Evolutionary conservation across 2,888 invertebrate genomes (phyloP).

Genomic region (Bombylius major): DNA sequence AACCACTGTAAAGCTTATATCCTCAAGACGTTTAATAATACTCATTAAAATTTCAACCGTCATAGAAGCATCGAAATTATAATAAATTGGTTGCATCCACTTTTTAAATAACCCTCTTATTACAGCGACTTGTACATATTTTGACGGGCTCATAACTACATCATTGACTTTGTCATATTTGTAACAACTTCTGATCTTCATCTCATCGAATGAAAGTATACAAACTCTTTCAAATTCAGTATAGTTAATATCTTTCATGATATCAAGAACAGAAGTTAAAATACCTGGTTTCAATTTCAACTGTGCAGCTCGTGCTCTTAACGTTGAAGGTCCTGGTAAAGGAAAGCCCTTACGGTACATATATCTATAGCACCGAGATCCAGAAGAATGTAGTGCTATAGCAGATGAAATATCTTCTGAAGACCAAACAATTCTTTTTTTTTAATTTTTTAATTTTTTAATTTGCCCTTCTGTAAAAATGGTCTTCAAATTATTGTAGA

Average conservation of each 20-base stretch:
- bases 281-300: slow-evolving; percentile 4
- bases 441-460: no score
- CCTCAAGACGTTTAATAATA: slow-evolving; percentile 1
- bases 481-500: no score
- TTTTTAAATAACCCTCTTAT: slow-evolving; percentile 7
- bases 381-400: no score
- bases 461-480: no score
- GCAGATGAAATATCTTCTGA: no score
- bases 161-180: neutral
- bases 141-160: no score
- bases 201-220: slow-evolving; percentile 12
- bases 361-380: neutral
- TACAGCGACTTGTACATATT: slow-evolving; percentile 10
- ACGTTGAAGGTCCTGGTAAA: no score
- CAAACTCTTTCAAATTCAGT: slow-evolving; percentile 8
- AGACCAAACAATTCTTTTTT: no score
- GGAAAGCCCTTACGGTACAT: neutral
- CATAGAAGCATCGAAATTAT: slow-evolving; percentile 9
- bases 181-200: slow-evolving; percentile 7
- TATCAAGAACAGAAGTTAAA: no score
- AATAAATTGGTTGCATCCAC: slow-evolving; percentile 14
- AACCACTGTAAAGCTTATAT: slow-evolving; percentile 6
- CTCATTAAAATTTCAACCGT: neutral
- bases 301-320: neutral
- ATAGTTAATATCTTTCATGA: no score